phyloP scores from a whole-genome alignment of 2,888 invertebrate species.

The Nomada goodeniana region DNA sequence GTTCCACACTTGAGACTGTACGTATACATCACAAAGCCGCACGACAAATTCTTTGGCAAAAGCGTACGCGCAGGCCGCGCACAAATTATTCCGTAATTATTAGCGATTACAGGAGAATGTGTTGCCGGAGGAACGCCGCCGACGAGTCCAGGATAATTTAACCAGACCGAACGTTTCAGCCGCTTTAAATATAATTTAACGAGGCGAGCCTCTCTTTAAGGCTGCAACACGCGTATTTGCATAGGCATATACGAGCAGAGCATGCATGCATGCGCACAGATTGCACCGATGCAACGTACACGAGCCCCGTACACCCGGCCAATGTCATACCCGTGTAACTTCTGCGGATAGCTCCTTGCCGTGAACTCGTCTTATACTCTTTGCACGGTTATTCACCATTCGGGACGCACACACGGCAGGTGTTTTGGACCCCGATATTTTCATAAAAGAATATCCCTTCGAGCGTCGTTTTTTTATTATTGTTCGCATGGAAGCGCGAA shows the following conservation, averaged over 20 bases:
- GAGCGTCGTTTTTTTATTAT: neutral
- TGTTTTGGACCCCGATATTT: conserved; percentile 13
- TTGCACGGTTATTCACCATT: conserved; percentile 10
- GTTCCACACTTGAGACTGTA: neutral
- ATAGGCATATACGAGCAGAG: conserved; percentile 28
- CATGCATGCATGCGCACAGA: conserved; percentile 5
- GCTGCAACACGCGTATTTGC: conserved; percentile 34
- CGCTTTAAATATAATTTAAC: conserved; percentile 58
- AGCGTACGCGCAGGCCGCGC: neutral
- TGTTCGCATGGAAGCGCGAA: neutral
- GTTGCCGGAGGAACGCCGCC: conserved; percentile 10
- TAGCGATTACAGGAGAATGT: conserved; percentile 34
- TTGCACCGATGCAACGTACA: conserved; percentile 13
- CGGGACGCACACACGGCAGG: conserved; percentile 3
- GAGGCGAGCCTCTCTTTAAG: conserved; percentile 40
- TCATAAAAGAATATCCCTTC: conserved; percentile 10
- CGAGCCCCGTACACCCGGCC: conserved; percentile 7
- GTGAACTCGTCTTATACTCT: neutral
- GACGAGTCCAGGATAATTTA: conserved; percentile 46
- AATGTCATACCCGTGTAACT: conserved; percentile 29
- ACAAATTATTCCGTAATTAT: conserved; percentile 49
- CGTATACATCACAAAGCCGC: neutral
- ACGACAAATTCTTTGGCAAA: conserved; percentile 16
- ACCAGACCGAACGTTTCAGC: conserved; percentile 35
- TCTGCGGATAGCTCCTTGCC: neutral